Evolutionary conservation across 2,888 invertebrate species (phyloP).

Genomic region (Tetranychus piercei): DNA sequence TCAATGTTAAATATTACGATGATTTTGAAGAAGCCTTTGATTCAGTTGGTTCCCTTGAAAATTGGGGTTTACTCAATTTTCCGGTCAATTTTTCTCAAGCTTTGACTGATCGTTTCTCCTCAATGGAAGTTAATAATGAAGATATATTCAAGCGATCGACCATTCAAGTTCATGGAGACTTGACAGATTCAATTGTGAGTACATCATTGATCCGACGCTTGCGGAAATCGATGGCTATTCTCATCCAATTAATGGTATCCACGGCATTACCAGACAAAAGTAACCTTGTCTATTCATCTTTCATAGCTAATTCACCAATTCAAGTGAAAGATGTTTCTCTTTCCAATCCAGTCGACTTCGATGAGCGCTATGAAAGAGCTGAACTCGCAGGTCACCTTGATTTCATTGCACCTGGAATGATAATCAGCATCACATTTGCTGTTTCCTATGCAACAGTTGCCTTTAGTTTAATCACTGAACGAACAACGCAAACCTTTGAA

Average conservation of each 20-base stretch:
- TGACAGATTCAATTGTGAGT: background rate
- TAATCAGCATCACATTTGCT: conserved; percentile 11
- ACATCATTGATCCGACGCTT: background rate
- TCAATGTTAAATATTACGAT: background rate
- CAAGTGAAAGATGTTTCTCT: conserved; percentile 22
- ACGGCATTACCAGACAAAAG: background rate
- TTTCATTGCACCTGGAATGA: conserved; percentile 7
- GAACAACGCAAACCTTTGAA: conserved; percentile 9
- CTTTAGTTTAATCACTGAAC: conserved; percentile 1
- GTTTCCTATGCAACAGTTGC: background rate
- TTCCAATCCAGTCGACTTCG: background rate
- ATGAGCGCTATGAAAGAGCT: background rate
- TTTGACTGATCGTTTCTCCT: background rate
- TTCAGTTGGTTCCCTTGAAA: background rate
- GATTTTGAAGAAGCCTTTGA: conserved; percentile 2
- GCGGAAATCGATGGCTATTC: background rate
- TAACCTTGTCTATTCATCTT: background rate
- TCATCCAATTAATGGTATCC: background rate
- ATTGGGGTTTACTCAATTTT: background rate
- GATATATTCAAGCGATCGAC: background rate
- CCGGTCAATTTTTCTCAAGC: background rate
- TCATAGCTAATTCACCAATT: conserved; percentile 29
- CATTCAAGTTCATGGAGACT: background rate
- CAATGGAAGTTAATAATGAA: background rate
- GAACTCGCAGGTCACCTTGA: background rate